A percentile compares a stretch with the other conserved stretches of the same genome.
Evolutionary conservation across 2,797 vertebrate species (phyloP).

Genomic region (Sciaenops ocellatus): DNA sequence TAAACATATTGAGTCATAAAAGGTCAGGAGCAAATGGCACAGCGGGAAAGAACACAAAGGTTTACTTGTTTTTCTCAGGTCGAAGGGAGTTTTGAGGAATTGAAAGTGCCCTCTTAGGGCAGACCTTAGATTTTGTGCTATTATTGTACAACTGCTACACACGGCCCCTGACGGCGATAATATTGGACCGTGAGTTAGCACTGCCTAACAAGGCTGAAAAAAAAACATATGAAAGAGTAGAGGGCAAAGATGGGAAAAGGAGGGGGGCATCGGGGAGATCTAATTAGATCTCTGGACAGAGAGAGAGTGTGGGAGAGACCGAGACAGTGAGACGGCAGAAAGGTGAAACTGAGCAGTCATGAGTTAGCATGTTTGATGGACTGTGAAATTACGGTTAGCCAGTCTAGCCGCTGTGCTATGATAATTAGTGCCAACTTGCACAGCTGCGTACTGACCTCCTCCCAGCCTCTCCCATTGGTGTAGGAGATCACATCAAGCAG

Average conservation of each 20-base stretch:
- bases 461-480: slow-evolving; percentile 92
- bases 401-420: slow-evolving; percentile 13
- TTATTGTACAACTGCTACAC: slow-evolving; percentile 47
- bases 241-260: neutral
- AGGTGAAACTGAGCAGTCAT: slow-evolving; percentile 53
- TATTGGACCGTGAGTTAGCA: slow-evolving; percentile 27
- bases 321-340: slow-evolving; percentile 38
- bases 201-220: slow-evolving; percentile 51
- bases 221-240: slow-evolving; percentile 17
- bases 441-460: slow-evolving; percentile 88
- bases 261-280: neutral
- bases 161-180: slow-evolving; percentile 8
- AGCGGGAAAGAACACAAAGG: slow-evolving; percentile 19
- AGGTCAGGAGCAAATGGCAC: slow-evolving; percentile 55
- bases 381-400: slow-evolving; percentile 64
- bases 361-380: slow-evolving; percentile 66
- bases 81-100: slow-evolving; percentile 13
- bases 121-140: slow-evolving; percentile 34
- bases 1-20: slow-evolving; percentile 46
- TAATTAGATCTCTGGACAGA: slow-evolving; percentile 50
- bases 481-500: slow-evolving; percentile 95
- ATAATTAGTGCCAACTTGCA: slow-evolving; percentile 34
- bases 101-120: slow-evolving; percentile 30
- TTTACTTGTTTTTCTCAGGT: slow-evolving; percentile 47
- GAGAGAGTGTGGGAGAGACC: neutral